Conservation (phyloP, 2,888 invertebrate genomes). For the Chloroclystis v-ata region DNA sequence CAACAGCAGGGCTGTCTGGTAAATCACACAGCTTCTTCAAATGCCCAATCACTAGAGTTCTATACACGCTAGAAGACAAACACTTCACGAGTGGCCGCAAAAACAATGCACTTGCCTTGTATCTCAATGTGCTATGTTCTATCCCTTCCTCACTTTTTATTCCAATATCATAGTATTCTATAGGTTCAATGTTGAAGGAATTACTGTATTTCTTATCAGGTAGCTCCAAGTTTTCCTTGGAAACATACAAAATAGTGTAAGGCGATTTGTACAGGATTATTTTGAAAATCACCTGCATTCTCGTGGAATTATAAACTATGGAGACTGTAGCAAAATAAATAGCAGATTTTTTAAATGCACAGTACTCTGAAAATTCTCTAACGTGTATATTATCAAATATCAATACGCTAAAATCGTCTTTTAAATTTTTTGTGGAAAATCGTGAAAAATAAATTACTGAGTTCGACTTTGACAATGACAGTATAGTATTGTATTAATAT, state of each 20-base stretch:
- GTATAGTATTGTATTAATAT: no score
- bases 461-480: no score
- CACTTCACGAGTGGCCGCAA: slow-evolving; percentile 60
- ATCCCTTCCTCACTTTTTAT: slow-evolving; percentile 29
- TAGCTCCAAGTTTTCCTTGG: slow-evolving; percentile 46
- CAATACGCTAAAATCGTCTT: no score
- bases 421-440: no score
- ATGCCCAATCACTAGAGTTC: slow-evolving; percentile 49
- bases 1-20: slow-evolving; percentile 41
- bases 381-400: no score
- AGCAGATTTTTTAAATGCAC: no score
- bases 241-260: slow-evolving; percentile 53
- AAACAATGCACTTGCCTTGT: slow-evolving; percentile 50
- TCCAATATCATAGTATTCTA: slow-evolving; percentile 38
- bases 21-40: slow-evolving; percentile 43
- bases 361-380: no score
- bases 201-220: slow-evolving; percentile 44
- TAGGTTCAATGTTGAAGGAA: slow-evolving; percentile 46
- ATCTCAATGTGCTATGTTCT: slow-evolving; percentile 36
- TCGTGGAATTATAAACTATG: slow-evolving; percentile 1
- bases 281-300: slow-evolving; percentile 56
- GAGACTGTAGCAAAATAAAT: no score
- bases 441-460: no score
- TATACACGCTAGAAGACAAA: slow-evolving; percentile 50
- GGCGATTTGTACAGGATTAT: slow-evolving; percentile 50